These are phyloP conservation scores for Rosalia funebris DNA, from an alignment of 2,888 invertebrate genomes.

Conservation along the genomic window DNA sequence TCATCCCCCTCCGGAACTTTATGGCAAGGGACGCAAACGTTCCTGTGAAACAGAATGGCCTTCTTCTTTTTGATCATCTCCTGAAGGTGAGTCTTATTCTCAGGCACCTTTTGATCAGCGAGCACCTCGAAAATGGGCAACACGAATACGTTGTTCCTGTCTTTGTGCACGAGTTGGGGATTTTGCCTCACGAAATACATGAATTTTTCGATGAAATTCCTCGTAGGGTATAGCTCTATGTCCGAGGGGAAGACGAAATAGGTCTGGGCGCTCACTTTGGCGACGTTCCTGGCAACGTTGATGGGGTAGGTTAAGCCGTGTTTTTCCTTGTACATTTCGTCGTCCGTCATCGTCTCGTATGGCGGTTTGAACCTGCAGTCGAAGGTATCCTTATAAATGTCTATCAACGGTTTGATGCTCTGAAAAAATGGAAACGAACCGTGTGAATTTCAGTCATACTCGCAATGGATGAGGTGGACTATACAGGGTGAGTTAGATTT, in stretches of 20 bases:
- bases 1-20: constrained; percentile 39
- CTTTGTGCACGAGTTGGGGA: constrained; percentile 33
- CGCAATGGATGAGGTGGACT: too few relatives aligned
- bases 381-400: constrained; percentile 62
- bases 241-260: constrained; percentile 56
- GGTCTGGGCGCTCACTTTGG: constrained; percentile 52
- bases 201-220: constrained; percentile 50
- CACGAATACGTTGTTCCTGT: constrained; percentile 49
- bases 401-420: constrained; percentile 34
- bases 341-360: constrained; percentile 71
- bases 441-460: too few relatives aligned
- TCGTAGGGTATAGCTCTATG: constrained; percentile 55
- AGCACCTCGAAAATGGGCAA: constrained; percentile 54
- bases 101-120: constrained; percentile 44
- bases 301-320: constrained; percentile 54
- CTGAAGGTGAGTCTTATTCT: constrained; percentile 49
- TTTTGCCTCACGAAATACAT: constrained; percentile 44
- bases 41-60: constrained; percentile 52
- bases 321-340: constrained; percentile 61
- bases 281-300: constrained; percentile 55
- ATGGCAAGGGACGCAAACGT: constrained; percentile 48
- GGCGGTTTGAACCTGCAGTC: constrained; percentile 78
- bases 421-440: constrained; percentile 37
- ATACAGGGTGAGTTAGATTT: too few relatives aligned
- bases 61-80: constrained; percentile 47